These are phyloP conservation scores for Neuroscelio doddi DNA, from an alignment of 2,888 invertebrate species.

Conservation along the genomic window DNA sequence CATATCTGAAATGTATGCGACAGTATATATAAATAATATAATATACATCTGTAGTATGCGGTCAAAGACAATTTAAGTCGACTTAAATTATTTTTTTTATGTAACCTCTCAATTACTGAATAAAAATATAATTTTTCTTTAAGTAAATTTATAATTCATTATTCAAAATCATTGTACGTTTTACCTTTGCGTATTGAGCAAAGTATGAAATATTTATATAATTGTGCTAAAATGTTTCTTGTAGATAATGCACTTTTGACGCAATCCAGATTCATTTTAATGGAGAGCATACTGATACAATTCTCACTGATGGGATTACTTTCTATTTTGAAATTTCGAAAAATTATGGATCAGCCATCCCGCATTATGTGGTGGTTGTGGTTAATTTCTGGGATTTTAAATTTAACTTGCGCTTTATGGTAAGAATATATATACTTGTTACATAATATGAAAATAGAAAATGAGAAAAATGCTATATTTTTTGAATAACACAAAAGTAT, in stretches of 20 bases:
- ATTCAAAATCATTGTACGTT: too few relatives aligned
- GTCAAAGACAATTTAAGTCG: too few relatives aligned
- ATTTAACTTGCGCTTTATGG: conserved; percentile 84
- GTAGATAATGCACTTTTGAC: conserved; percentile 92
- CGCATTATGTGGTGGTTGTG: conserved; percentile 79
- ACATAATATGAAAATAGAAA: neutral
- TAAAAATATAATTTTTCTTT: too few relatives aligned
- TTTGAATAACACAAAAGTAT: too few relatives aligned
- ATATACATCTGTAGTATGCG: too few relatives aligned
- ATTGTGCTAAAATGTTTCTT: conserved; percentile 41
- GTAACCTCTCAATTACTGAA: too few relatives aligned
- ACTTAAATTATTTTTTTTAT: too few relatives aligned
- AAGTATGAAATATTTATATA: neutral
- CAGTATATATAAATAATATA: too few relatives aligned
- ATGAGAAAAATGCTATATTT: neutral
- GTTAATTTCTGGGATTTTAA: conserved; percentile 76
- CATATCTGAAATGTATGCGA: too few relatives aligned
- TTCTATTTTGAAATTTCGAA: conserved; percentile 76
- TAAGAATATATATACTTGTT: conserved; percentile 61
- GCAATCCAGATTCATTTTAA: conserved; percentile 93
- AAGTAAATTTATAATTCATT: too few relatives aligned
- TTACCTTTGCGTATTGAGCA: too few relatives aligned
- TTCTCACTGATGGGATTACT: conserved; percentile 87
- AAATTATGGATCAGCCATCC: conserved; percentile 73
- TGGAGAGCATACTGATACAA: conserved; percentile 93